Percentiles rank a stretch among this genome's conserved stretches.
phyloP scores from a whole-genome alignment of 1,140 invertebrate genomes.

The Pomacea maculata region DNA sequence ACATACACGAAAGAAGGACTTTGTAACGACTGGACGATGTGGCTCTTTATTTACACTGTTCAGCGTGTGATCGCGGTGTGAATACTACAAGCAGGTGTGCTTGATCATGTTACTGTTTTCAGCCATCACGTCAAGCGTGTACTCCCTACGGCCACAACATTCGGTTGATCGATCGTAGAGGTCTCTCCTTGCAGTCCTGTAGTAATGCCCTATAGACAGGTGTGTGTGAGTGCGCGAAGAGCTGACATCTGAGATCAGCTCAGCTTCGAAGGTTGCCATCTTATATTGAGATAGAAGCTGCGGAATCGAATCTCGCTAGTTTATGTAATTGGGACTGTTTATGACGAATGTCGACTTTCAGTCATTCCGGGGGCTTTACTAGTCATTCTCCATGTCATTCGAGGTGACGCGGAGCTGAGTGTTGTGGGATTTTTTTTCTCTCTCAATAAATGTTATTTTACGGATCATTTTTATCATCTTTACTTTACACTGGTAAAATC shows the following conservation, averaged over 20 bases:
- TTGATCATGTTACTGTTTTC: no score
- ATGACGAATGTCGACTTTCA: no score
- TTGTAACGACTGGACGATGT: not conserved
- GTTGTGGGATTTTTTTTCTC: no score
- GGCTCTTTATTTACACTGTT: not conserved
- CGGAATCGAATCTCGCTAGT: no score
- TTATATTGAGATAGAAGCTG: not conserved
- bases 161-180: not conserved
- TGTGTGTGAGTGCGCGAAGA: slow-evolving; percentile 7
- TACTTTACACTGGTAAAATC: no score
- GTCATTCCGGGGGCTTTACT: no score
- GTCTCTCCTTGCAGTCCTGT: not conserved
- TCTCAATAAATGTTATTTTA: no score
- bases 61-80: not conserved
- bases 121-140: not conserved
- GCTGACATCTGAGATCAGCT: not conserved
- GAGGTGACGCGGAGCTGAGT: no score
- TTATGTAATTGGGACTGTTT: no score
- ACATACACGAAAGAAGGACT: no score
- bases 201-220: not conserved
- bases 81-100: not conserved
- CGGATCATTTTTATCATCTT: no score
- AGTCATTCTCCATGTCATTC: no score
- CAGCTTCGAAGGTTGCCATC: not conserved
- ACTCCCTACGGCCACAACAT: not conserved